phyloP scores from a whole-genome alignment of 2,888 invertebrate species.

The Megamerina dolium region DNA sequence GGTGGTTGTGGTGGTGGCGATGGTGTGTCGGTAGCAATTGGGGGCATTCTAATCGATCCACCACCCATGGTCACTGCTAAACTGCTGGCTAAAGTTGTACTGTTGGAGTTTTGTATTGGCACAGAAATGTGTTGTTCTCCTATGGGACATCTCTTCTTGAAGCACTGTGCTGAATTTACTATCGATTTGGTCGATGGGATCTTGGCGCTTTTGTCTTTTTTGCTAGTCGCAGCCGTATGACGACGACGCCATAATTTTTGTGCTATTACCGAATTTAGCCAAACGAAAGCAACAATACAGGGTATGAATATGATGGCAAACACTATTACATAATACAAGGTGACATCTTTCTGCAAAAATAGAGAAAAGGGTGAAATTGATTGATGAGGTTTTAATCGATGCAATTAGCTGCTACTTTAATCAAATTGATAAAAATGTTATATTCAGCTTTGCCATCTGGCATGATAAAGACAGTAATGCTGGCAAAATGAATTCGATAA shows the following conservation, averaged over 20 bases:
- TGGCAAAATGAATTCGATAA: no score
- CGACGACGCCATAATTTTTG: conserved; percentile 52
- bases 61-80: conserved; percentile 10
- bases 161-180: neutral
- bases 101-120: conserved; percentile 5
- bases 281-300: conserved; percentile 50
- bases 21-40: neutral
- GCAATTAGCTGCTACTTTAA: no score
- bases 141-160: neutral
- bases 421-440: neutral
- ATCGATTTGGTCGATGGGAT: neutral
- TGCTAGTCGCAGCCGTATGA: conserved; percentile 19
- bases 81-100: conserved; percentile 17
- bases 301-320: conserved; percentile 51
- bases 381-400: no score
- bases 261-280: conserved; percentile 53
- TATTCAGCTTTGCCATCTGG: neutral
- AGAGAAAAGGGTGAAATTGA: no score
- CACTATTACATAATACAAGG: conserved; percentile 36
- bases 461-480: no score
- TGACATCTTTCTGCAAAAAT: conserved; percentile 28
- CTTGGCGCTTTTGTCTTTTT: neutral
- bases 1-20: neutral
- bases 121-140: neutral
- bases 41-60: neutral